These are phyloP conservation scores for Gymnorhina tibicen DNA, from an alignment of 2,113 vertebrate species.

Conservation along the genomic window DNA sequence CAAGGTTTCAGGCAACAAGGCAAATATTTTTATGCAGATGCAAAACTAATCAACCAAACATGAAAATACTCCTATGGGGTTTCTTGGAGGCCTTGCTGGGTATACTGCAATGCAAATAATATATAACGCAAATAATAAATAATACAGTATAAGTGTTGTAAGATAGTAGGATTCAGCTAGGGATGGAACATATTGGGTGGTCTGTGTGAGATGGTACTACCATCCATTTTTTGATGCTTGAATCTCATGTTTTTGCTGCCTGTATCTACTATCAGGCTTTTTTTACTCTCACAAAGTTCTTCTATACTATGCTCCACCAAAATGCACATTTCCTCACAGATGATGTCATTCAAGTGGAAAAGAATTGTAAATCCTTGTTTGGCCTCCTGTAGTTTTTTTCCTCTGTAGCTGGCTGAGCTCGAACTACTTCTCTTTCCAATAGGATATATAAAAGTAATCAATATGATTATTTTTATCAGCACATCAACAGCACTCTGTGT, in stretches of 20 bases:
- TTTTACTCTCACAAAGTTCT: not conserved
- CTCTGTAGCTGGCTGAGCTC: not conserved
- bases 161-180: not conserved
- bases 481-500: not conserved
- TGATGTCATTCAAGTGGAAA: conserved; percentile 8
- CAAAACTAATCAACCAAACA: conserved; percentile 51
- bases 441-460: not conserved
- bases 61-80: not conserved
- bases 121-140: not conserved
- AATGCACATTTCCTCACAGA: not conserved
- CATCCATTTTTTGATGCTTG: not conserved
- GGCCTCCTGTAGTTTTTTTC: conserved; percentile 7
- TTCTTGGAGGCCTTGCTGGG: conserved; percentile 27
- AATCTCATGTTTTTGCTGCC: not conserved
- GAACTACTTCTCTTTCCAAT: not conserved
- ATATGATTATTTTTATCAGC: not conserved
- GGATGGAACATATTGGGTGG: not conserved
- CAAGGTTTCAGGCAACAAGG: not conserved
- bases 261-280: not conserved
- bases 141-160: not conserved
- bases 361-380: conserved; percentile 21
- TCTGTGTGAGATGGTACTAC: not conserved
- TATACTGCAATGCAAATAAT: not conserved
- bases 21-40: conserved; percentile 51
- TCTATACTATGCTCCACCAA: not conserved